These are phyloP conservation scores for Pipistrellus pygmaeus DNA, from an alignment of 2,797 vertebrate genomes.

Conservation along the genomic window DNA sequence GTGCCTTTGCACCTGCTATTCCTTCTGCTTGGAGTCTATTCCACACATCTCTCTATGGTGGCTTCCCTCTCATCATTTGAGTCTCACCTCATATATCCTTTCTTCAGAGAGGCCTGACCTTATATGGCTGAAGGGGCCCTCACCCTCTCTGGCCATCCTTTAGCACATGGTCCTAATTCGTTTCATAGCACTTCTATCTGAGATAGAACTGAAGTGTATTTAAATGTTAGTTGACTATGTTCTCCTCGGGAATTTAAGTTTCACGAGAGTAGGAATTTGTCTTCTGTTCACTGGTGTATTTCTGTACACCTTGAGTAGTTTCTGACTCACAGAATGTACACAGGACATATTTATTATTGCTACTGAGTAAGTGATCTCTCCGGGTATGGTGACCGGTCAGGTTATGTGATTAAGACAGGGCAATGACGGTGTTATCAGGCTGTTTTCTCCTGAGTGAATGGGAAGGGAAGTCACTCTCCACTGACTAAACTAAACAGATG, in stretches of 20 bases:
- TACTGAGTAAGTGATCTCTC: background rate
- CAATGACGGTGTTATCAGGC: background rate
- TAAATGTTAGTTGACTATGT: background rate
- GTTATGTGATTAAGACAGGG: background rate
- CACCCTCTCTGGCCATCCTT: background rate
- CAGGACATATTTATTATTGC: background rate
- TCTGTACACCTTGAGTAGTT: background rate
- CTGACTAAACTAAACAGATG: background rate
- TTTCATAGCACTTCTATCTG: background rate
- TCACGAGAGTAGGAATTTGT: background rate
- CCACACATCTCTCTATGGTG: background rate
- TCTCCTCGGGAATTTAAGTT: background rate
- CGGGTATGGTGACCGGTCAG: background rate
- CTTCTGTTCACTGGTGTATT: background rate
- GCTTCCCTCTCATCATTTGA: background rate
- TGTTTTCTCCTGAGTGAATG: background rate
- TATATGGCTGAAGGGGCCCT: background rate
- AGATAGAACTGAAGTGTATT: background rate
- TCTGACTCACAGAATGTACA: background rate
- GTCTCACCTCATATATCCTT: background rate
- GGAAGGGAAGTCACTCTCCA: background rate
- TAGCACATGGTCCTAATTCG: background rate
- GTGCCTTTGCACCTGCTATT: background rate
- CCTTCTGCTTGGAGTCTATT: background rate
- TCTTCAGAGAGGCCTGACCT: background rate